Conservation (phyloP, 2,888 invertebrate species). For the Thereva unica region DNA sequence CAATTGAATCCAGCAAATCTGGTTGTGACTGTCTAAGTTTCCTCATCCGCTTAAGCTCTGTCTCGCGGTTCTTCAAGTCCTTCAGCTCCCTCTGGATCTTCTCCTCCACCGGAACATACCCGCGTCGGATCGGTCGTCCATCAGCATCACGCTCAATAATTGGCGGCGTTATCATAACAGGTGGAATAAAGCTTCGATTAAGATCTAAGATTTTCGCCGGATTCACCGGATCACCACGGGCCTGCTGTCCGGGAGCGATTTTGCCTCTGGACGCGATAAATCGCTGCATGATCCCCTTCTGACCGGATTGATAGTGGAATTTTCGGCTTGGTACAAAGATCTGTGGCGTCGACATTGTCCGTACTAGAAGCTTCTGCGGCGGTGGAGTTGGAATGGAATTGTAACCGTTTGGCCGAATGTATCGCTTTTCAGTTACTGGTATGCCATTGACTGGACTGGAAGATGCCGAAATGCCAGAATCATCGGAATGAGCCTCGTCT, state of each 20-base stretch:
- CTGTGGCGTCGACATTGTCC: constrained; percentile 55
- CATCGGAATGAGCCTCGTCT: constrained; percentile 55
- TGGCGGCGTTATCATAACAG: constrained; percentile 54
- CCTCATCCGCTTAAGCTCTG: constrained; percentile 74
- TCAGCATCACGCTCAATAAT: constrained; percentile 63
- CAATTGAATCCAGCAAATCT: constrained; percentile 65
- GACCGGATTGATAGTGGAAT: constrained; percentile 68
- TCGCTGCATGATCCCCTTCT: constrained; percentile 83
- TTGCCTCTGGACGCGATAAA: constrained; percentile 82
- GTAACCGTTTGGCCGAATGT: constrained; percentile 55
- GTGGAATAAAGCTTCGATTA: constrained; percentile 55
- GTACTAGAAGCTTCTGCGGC: constrained; percentile 54
- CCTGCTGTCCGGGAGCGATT: constrained; percentile 54
- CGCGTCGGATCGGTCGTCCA: constrained; percentile 71
- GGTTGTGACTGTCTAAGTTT: constrained; percentile 68
- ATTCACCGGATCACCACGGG: constrained; percentile 4
- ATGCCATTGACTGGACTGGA: constrained; percentile 52
- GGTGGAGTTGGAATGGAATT: constrained; percentile 54
- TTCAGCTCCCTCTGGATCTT: constrained; percentile 85
- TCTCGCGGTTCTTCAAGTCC: constrained; percentile 81
- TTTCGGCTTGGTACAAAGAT: constrained; percentile 57
- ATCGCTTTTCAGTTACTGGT: constrained; percentile 50
- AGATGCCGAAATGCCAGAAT: constrained; percentile 58
- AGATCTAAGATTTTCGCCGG: constrained; percentile 16
- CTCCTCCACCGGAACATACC: constrained; percentile 83